Percentiles rank a stretch among this genome's conserved stretches.
These are phyloP conservation scores for Micromys minutus DNA, from an alignment of 2,113 vertebrate species.

Conservation along the genomic window DNA sequence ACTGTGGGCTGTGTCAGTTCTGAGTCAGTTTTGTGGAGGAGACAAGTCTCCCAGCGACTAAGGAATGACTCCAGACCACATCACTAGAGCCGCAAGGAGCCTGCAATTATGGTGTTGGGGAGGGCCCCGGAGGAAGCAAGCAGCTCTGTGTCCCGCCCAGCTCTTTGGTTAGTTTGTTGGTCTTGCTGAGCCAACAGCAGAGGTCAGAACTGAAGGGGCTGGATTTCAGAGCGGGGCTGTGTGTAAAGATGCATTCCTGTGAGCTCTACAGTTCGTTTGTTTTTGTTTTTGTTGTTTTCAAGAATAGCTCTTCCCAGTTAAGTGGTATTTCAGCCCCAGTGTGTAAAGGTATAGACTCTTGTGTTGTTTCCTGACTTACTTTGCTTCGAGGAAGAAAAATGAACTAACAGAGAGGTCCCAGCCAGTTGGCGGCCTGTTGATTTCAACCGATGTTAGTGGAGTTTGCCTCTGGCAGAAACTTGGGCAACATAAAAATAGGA, in stretches of 20 bases:
- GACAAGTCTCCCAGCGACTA: not conserved
- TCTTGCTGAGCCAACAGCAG: not conserved
- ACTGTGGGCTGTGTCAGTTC: not conserved
- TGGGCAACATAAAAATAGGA: accelerated
- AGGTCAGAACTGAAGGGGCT: not conserved
- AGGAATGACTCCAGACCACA: conserved; percentile 68
- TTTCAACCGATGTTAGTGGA: not conserved
- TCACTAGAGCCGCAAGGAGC: accelerated
- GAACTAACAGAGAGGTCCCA: not conserved
- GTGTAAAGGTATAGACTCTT: not conserved
- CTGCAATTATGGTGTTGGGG: conserved; percentile 60
- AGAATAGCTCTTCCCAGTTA: conserved; percentile 17
- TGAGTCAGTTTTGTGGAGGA: not conserved
- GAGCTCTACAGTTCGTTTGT: not conserved
- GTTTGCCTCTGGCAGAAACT: not conserved
- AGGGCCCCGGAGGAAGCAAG: conserved; percentile 39
- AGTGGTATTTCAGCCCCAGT: conserved; percentile 35
- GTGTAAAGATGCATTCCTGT: conserved; percentile 51
- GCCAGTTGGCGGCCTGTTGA: not conserved
- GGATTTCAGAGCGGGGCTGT: not conserved
- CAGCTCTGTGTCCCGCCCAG: not conserved
- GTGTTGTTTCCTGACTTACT: conserved; percentile 48
- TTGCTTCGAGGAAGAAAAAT: not conserved
- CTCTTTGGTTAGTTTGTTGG: not conserved
- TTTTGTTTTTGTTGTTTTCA: conserved; percentile 29